These are phyloP conservation scores for Psilopsiagon aurifrons DNA, from an alignment of 2,113 vertebrate species.

Conservation along the genomic window DNA sequence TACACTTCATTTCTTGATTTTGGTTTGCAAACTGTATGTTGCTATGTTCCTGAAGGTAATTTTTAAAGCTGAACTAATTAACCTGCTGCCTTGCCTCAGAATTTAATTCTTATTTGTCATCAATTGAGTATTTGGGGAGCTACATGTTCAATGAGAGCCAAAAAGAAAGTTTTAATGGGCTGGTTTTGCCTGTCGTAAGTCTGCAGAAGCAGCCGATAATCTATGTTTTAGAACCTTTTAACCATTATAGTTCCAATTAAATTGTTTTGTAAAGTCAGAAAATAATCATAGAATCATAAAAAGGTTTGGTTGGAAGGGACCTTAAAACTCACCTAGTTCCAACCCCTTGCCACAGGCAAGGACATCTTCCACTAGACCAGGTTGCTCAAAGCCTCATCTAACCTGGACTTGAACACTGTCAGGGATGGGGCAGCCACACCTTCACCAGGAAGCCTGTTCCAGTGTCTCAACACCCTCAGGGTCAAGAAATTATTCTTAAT, in stretches of 20 bases:
- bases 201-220: not conserved
- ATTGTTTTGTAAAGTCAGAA: not conserved
- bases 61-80: not conserved
- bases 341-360: not conserved
- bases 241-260: not conserved
- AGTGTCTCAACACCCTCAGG: not conserved
- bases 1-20: not conserved
- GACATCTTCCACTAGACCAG: not conserved
- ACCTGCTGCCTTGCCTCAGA: not conserved
- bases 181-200: not conserved
- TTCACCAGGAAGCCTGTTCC: not conserved
- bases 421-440: not conserved
- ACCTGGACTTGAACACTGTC: not conserved
- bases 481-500: not conserved
- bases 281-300: not conserved
- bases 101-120: not conserved
- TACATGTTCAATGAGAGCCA: not conserved
- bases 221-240: not conserved
- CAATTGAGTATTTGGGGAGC: not conserved
- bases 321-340: not conserved
- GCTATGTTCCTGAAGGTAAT: not conserved
- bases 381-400: not conserved
- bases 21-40: not conserved
- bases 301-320: not conserved
- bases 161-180: not conserved